Base-by-base conservation (phyloP, 2,797 vertebrate species). In the Alauda arvensis region DNA sequence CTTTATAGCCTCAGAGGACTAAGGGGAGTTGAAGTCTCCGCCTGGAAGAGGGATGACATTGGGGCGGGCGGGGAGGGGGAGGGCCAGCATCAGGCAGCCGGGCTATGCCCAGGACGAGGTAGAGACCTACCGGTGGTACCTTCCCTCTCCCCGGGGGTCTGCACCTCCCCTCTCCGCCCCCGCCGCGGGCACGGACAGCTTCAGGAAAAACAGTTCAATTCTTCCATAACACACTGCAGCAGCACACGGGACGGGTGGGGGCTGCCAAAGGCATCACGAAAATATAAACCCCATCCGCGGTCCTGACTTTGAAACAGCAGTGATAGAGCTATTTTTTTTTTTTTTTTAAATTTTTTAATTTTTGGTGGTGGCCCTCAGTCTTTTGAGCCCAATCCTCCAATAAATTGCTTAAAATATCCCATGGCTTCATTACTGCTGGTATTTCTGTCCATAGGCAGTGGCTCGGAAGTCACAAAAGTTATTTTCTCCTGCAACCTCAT, bases 291-390 rank as follows among this genome's bases (percentile, higher is more conserved):
- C 7, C 20, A n/a, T 17, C 13, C 7, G 5, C 8, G 4, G 17
- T 26, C 34, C 56, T 45, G 34, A 39, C 33, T 68, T 46, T 43
- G 59, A 70, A 83, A 65, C 15, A 45, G 13, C 34, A 62, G 15
- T 7, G 34, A 74, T 24, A 0, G 1, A 2, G 4, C 14, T 39
- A 39, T 40, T 40, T 14, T 40, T 40, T 6, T 28, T 24, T 19
- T 9, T 6, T 37, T 46, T n/a, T 18, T 55, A 39, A 8, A 3
- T 11, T 14, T 14, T 9, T 2, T 7, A 14, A 9, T 24, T 53
- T 34, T 29, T 40, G 0, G 19, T 25, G 18, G 14, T 5, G 1
- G 24, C 0, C 0, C 25, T 81, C 61, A 48, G 14, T 59, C 28
- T 59, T 75, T 76, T 55, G 53, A 45, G 42, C 29, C n/a, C 18